Evolutionary conservation across 1,140 invertebrate species (phyloP).

Genomic region (Diabrotica undecimpunctata): DNA sequence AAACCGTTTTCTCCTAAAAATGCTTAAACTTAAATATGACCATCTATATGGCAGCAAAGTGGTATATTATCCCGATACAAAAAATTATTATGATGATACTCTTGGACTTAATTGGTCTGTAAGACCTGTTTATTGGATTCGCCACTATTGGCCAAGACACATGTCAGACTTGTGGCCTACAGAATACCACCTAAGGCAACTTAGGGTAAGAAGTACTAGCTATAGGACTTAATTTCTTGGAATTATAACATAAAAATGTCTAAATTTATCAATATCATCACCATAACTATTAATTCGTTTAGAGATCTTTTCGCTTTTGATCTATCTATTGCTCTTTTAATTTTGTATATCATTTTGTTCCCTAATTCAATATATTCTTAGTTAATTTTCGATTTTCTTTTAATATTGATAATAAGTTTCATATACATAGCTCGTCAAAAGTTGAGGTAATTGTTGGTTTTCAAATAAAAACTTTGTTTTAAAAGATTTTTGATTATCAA

Average conservation of each 20-base stretch:
- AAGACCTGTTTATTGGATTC: conserved; percentile 14
- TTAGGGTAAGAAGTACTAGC: conserved; percentile 28
- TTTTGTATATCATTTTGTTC: too few species aligned
- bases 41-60: conserved; percentile 26
- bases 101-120: conserved; percentile 26
- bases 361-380: too few species aligned
- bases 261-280: background rate
- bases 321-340: too few species aligned
- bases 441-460: too few species aligned
- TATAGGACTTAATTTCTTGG: too few species aligned
- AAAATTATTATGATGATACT: conserved; percentile 27
- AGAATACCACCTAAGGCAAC: conserved; percentile 31
- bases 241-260: background rate
- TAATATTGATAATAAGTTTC: too few species aligned
- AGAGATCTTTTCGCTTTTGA: too few species aligned
- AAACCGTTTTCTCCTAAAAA: background rate
- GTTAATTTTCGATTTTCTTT: too few species aligned
- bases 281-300: background rate
- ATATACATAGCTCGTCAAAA: too few species aligned
- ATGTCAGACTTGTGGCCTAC: conserved; percentile 31
- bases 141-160: conserved; percentile 23
- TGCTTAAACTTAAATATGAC: conserved; percentile 28
- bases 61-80: conserved; percentile 20
- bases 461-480: too few species aligned
- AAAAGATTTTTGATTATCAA: too few species aligned